A percentile compares a stretch with the other conserved stretches of the same genome.
phyloP scores from a whole-genome alignment of 2,888 invertebrate species.

The Drosophila demipolita region DNA sequence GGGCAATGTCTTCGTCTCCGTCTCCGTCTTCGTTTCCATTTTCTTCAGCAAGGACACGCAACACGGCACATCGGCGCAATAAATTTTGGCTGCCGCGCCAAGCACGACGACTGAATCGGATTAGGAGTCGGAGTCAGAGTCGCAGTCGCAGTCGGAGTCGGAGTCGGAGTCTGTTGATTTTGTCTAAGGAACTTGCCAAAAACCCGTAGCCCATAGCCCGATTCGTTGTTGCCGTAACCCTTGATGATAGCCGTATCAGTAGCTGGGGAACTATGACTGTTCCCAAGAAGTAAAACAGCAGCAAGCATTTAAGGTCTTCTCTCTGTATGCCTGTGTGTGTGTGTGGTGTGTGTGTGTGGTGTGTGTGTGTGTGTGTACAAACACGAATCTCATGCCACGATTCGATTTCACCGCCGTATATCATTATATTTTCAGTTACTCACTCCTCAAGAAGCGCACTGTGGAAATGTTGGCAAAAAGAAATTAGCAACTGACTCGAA shows the following conservation, averaged over 20 bases:
- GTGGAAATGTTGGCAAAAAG: not conserved
- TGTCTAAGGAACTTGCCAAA: constrained; percentile 54
- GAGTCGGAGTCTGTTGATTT: constrained; percentile 63
- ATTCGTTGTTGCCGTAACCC: constrained; percentile 11
- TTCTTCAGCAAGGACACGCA: constrained; percentile 45
- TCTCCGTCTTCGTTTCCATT: constrained; percentile 5
- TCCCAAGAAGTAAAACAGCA: constrained; percentile 35
- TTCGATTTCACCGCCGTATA: constrained; percentile 79
- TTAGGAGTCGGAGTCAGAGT: not conserved
- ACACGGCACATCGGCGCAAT: constrained; percentile 62
- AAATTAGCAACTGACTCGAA: not conserved
- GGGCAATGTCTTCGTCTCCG: constrained; percentile 48
- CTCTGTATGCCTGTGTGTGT: constrained; percentile 1
- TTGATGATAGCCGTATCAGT: constrained; percentile 15
- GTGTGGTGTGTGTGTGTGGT: constrained; percentile 17
- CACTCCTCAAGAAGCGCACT: constrained; percentile 32
- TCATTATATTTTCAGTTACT: constrained; percentile 78
- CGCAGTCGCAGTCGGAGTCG: constrained; percentile 1
- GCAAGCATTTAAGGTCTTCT: constrained; percentile 74
- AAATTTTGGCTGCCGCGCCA: constrained; percentile 71
- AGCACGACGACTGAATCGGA: constrained; percentile 19
- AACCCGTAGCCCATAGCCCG: constrained; percentile 29
- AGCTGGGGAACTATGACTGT: constrained; percentile 4
- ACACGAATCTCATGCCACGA: constrained; percentile 48
- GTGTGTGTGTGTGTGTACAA: constrained; percentile 19